Percentiles rank a stretch among this genome's conserved stretches.
Conservation (phyloP, 2,888 invertebrate species). For the Alsophila aescularia region DNA sequence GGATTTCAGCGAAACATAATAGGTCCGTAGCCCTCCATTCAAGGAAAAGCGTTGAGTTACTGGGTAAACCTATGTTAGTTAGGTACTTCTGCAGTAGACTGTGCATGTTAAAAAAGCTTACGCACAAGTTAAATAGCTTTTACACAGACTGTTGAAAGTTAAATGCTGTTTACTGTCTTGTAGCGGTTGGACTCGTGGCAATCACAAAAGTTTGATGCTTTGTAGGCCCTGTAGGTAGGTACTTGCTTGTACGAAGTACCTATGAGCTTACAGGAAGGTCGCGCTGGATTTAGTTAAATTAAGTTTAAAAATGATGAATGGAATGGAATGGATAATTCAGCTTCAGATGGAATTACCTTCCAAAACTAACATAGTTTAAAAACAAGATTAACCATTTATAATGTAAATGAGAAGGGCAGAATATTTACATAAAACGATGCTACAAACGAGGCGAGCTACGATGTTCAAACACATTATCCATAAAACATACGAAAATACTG, state of each 20-base stretch:
- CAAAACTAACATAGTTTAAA: too few species aligned
- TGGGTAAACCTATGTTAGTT: neutral
- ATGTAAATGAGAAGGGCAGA: too few species aligned
- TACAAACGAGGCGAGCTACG: too few species aligned
- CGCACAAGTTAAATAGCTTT: constrained; percentile 50
- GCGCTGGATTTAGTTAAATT: neutral
- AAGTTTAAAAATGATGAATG: neutral
- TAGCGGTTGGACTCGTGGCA: constrained; percentile 20
- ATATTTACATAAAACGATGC: too few species aligned
- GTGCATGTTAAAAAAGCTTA: constrained; percentile 39
- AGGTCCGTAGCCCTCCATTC: too few species aligned
- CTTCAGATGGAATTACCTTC: too few species aligned
- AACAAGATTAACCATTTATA: too few species aligned
- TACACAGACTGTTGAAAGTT: constrained; percentile 37
- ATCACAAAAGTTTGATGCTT: constrained; percentile 30
- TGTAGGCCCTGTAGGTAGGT: neutral
- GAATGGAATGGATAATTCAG: too few species aligned
- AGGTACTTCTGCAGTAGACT: neutral
- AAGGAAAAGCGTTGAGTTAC: too few species aligned
- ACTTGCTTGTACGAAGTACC: neutral
- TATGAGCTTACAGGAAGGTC: neutral
- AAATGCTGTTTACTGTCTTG: constrained; percentile 31
- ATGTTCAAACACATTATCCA: neutral
- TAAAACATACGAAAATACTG: neutral
- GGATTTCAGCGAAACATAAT: too few species aligned